phyloP scores from a whole-genome alignment of 2,888 invertebrate species.

The Conchocele bisecta region DNA sequence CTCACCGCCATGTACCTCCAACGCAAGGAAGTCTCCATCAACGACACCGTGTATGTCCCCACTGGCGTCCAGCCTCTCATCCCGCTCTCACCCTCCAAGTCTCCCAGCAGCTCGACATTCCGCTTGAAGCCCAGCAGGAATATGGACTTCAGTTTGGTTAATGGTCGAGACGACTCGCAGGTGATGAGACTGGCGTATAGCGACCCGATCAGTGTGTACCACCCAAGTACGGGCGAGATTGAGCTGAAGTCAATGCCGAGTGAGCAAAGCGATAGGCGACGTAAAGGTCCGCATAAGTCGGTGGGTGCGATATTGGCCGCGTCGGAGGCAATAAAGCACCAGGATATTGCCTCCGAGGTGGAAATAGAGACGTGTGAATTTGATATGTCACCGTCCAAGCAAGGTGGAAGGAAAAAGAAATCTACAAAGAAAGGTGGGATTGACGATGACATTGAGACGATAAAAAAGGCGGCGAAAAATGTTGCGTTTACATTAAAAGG shows the following conservation, averaged over 20 bases:
- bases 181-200: constrained; percentile 41
- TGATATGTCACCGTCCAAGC: constrained; percentile 32
- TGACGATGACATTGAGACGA: constrained; percentile 58
- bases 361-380: constrained; percentile 54
- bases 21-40: constrained; percentile 31
- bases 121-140: constrained; percentile 31
- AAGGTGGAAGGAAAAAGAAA: constrained; percentile 36
- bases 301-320: constrained; percentile 58
- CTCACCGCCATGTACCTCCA: constrained; percentile 56
- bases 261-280: constrained; percentile 17
- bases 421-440: constrained; percentile 41
- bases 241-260: constrained; percentile 42
- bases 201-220: constrained; percentile 54
- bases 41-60: constrained; percentile 19
- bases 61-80: constrained; percentile 21
- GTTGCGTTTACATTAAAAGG: constrained; percentile 54
- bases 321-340: constrained; percentile 58
- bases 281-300: constrained; percentile 40
- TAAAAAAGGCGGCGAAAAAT: constrained; percentile 54
- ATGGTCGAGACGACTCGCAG: constrained; percentile 31
- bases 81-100: constrained; percentile 39
- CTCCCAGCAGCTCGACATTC: constrained; percentile 52
- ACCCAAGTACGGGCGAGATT: constrained; percentile 56
- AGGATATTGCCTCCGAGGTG: constrained; percentile 58
- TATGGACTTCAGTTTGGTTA: constrained; percentile 14